phyloP scores from a whole-genome alignment of 2,888 invertebrate species.

The Ptilodon capucinus region DNA sequence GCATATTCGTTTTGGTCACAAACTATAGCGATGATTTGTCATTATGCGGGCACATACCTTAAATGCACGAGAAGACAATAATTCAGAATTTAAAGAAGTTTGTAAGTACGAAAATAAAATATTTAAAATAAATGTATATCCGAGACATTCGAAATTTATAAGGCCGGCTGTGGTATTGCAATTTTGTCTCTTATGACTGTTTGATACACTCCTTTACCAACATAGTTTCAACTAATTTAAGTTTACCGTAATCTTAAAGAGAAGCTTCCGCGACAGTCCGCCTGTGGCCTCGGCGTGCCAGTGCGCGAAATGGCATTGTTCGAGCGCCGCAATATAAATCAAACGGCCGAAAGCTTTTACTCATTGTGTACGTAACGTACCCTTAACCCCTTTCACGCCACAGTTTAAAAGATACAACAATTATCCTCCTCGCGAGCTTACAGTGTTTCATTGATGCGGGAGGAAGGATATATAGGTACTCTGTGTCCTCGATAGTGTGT shows the following conservation, averaged over 20 bases:
- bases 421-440: constrained; percentile 4
- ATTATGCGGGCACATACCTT: no score
- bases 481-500: constrained; percentile 15
- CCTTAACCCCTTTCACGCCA: constrained; percentile 46
- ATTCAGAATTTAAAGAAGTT: no score
- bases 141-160: no score
- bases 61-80: no score
- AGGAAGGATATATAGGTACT: constrained; percentile 16
- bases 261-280: constrained; percentile 64
- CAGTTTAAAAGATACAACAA: constrained; percentile 26
- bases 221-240: constrained; percentile 72
- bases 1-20: no score
- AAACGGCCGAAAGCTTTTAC: constrained; percentile 53
- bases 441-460: constrained; percentile 15
- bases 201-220: constrained; percentile 35
- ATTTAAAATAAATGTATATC: no score
- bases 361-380: constrained; percentile 45
- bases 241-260: constrained; percentile 71
- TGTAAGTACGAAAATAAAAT: no score
- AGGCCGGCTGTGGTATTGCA: no score
- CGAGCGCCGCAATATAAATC: constrained; percentile 78
- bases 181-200: constrained; percentile 2
- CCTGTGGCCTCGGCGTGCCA: constrained; percentile 49
- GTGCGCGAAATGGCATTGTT: constrained; percentile 67
- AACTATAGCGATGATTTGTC: no score